phyloP scores from a whole-genome alignment of 2,113 vertebrate species.

The Ceuthmochares aereus region DNA sequence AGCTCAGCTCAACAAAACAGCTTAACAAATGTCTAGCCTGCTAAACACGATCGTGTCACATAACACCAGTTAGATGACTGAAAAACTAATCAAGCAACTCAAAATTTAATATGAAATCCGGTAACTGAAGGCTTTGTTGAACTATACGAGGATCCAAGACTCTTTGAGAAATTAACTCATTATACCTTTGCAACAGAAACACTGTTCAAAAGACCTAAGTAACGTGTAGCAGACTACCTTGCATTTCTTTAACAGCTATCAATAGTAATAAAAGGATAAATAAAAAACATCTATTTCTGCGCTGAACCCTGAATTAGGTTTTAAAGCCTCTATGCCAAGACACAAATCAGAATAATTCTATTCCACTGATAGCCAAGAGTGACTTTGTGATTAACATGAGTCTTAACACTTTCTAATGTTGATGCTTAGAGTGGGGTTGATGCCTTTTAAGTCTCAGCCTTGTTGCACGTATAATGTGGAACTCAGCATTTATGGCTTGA shows the following conservation, averaged over 20 bases:
- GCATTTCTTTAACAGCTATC: slow-evolving; percentile 13
- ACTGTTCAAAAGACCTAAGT: slow-evolving; percentile 5
- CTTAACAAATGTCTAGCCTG: background rate
- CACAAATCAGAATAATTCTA: background rate
- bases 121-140: slow-evolving; percentile 31
- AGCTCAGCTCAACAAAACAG: slow-evolving; percentile 40
- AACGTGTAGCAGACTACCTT: background rate
- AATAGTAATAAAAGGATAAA: slow-evolving; percentile 25
- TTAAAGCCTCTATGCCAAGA: background rate
- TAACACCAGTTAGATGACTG: background rate
- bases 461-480: background rate
- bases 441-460: background rate
- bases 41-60: background rate
- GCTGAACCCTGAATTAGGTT: background rate
- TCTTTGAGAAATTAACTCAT: slow-evolving; percentile 19
- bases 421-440: background rate
- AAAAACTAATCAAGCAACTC: background rate
- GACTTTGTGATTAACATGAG: background rate
- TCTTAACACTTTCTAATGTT: background rate
- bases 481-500: background rate
- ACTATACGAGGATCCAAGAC: background rate
- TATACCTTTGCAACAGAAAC: slow-evolving; percentile 3
- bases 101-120: slow-evolving; percentile 24
- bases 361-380: background rate
- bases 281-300: background rate